Evolutionary conservation across 64 coral and sea anemone genomes (phyloP).

Genomic region (Hydrozoanthus tunicans): DNA sequence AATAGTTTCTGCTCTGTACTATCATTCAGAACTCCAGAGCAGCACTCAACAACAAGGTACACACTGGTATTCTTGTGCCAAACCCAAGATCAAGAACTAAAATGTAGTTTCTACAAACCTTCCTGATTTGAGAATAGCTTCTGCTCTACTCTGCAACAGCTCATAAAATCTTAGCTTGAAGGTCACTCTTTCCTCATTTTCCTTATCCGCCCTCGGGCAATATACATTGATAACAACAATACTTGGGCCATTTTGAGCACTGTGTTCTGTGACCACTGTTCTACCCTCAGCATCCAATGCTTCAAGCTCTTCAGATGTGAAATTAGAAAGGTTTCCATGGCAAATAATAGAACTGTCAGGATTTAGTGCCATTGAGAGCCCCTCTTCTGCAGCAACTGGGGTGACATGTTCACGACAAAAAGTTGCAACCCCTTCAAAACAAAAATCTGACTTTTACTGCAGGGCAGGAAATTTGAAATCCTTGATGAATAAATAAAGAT

Average conservation of each 20-base stretch:
- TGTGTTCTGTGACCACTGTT: conserved; percentile 83
- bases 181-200: conserved; percentile 91
- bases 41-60: too few species aligned
- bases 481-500: too few species aligned
- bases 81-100: too few species aligned
- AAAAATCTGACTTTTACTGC: neutral
- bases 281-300: conserved; percentile 86
- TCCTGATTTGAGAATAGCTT: conserved; percentile 71
- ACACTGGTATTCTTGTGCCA: too few species aligned
- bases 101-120: conserved; percentile 40
- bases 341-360: conserved; percentile 60
- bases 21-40: too few species aligned
- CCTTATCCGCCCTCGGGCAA: conserved; percentile 90
- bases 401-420: conserved; percentile 83
- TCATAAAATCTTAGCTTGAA: conserved; percentile 92
- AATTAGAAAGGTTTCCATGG: conserved; percentile 65
- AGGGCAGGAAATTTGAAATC: neutral
- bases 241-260: conserved; percentile 16
- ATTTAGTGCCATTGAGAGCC: conserved; percentile 49
- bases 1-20: too few species aligned
- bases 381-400: conserved; percentile 87
- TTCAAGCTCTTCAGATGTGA: conserved; percentile 69
- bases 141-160: conserved; percentile 75
- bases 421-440: conserved; percentile 85
- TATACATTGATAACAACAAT: conserved; percentile 95